Evolutionary conservation across 2,113 vertebrate species (phyloP), one percentile per base, ranked within the genome.

Genomic region (Cyanoramphus novaezelandiae): DNA sequence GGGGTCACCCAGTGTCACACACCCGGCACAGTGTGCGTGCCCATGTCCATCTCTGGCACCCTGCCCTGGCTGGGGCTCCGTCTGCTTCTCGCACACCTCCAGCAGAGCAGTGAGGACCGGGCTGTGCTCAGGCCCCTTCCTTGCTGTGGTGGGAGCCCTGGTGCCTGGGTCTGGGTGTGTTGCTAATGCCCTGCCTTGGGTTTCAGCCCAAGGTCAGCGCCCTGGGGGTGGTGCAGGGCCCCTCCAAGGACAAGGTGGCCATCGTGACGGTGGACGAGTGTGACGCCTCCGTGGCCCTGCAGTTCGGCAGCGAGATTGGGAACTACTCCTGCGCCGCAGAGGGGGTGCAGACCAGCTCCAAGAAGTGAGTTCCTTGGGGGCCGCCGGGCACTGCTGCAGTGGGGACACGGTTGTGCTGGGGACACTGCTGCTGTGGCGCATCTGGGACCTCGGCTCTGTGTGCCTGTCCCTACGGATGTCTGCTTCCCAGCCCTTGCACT

Each of bases 311-410:
- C 0, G 98, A 99, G 96, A 98, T 99, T 2, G 98, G 99, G 77
- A 99, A 99, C 98, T 99, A 99, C 92, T 99, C 99, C 47, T 99
- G 99, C 11, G 99, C 99, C 0, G 99, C 99, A 17, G 99, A 99
- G 90, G 99, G 99, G 63, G 98, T 98, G 83, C 99, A 99, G 97
- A 99, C 98, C 95, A 99, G 99, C 98, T 99, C 98, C 20, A 99
- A 99, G 96, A 99, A 99, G 99, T 99, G 98, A 99, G 99, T 95
- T 87, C 74, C 86, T 70, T 17, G 10, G 31, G 68, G n/a, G 29
- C 41, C 41, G 44, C 23, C 39, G 35, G 46, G 49, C 39, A 12
- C 20, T 49, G 71, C 65, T 68, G 70, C 33, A 23, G 33, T n/a
- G 57, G 33, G 33, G 57, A 35, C 33, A 1, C 19, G 21, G 33